Conservation (phyloP, 2,797 vertebrate genomes). For the Sternarchorhynchus goeldii region DNA sequence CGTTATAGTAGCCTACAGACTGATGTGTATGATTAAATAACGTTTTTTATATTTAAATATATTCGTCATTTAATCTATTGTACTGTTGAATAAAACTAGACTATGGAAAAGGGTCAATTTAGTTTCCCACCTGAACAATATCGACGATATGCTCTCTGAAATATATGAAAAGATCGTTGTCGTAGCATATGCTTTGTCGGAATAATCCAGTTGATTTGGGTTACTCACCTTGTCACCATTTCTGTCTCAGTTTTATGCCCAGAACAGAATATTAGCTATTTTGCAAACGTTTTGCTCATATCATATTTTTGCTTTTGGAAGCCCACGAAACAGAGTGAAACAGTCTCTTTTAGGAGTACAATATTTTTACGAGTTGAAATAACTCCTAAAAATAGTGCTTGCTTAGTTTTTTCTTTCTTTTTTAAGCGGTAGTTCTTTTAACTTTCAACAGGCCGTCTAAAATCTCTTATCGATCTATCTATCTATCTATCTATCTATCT, state of each 20-base stretch:
- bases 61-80: background rate
- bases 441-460: background rate
- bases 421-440: background rate
- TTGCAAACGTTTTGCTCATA: too few relatives aligned
- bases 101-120: background rate
- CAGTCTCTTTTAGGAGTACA: background rate
- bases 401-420: background rate
- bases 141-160: background rate
- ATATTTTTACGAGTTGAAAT: background rate
- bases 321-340: too few relatives aligned
- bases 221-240: too few relatives aligned
- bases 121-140: too few relatives aligned
- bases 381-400: background rate
- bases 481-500: too few relatives aligned
- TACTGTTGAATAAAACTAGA: background rate
- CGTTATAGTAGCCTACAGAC: conserved; percentile 18
- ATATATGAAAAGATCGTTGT: too few relatives aligned
- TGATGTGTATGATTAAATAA: conserved; percentile 23
- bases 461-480: too few relatives aligned
- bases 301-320: too few relatives aligned
- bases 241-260: too few relatives aligned
- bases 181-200: too few relatives aligned
- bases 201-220: too few relatives aligned
- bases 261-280: too few relatives aligned
- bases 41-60: conserved; percentile 10